A percentile compares a stretch with the other conserved stretches of the same genome.
phyloP scores from a whole-genome alignment of 2,797 vertebrate genomes.

The Anomalospiza imberbis region DNA sequence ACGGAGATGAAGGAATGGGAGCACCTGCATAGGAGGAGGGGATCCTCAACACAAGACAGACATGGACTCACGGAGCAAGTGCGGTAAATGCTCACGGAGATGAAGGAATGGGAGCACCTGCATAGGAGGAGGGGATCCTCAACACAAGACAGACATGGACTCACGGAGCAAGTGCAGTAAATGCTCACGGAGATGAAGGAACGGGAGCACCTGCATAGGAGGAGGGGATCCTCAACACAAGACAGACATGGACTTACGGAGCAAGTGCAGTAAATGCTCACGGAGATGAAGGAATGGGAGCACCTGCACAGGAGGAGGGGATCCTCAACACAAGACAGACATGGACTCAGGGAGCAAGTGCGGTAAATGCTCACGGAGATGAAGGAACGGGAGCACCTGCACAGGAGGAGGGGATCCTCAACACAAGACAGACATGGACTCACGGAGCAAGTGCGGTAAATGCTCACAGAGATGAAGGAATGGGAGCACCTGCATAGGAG shows the following conservation, averaged over 20 bases:
- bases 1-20: background rate
- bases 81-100: background rate
- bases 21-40: background rate
- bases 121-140: background rate
- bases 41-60: too few relatives aligned
- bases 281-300: background rate
- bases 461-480: background rate
- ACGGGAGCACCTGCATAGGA: background rate
- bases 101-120: background rate
- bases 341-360: background rate
- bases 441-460: background rate
- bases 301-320: background rate
- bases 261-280: background rate
- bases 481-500: background rate
- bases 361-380: background rate
- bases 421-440: fast-evolving
- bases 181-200: background rate
- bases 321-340: too few relatives aligned
- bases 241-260: too few relatives aligned
- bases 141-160: too few relatives aligned
- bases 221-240: too few relatives aligned
- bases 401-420: background rate
- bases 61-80: too few relatives aligned
- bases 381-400: background rate
- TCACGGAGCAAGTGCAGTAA: background rate